phyloP scores from a whole-genome alignment of 2,888 invertebrate genomes.

The Cinara cedri region DNA sequence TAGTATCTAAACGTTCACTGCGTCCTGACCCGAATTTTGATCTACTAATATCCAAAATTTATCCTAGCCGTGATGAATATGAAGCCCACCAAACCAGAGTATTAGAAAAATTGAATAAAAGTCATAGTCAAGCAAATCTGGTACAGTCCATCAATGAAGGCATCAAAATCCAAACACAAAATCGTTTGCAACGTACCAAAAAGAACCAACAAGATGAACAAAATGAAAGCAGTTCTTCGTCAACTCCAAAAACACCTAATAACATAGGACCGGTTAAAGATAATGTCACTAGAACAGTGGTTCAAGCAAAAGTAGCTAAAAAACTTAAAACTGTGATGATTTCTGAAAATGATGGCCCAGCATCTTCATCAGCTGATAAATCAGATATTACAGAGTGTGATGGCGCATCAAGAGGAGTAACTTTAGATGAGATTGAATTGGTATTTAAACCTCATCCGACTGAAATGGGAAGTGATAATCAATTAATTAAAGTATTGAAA shows the following conservation, averaged over 20 bases:
- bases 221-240: conserved; percentile 43
- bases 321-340: conserved; percentile 49
- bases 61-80: conserved; percentile 95
- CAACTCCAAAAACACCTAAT: conserved; percentile 27
- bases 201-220: conserved; percentile 65
- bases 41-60: conserved; percentile 93
- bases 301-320: conserved; percentile 44
- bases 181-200: conserved; percentile 79
- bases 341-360: conserved; percentile 51
- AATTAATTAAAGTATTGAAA: conserved; percentile 63
- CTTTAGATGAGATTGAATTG: conserved; percentile 79
- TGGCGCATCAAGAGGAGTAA: conserved; percentile 24
- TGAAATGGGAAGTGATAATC: conserved; percentile 78
- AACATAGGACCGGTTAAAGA: conserved; percentile 27
- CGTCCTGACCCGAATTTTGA: conserved; percentile 98
- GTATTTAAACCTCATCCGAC: conserved; percentile 96
- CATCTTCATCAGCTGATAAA: conserved; percentile 36
- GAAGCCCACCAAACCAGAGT: conserved; percentile 93
- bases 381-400: conserved; percentile 45
- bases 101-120: conserved; percentile 89
- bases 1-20: conserved; percentile 94
- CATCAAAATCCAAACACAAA: conserved; percentile 88
- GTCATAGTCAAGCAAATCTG: conserved; percentile 88
- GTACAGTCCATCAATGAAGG: conserved; percentile 95
- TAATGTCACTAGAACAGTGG: conserved; percentile 44